Evolutionary conservation across 2,797 vertebrate genomes (phyloP), one percentile per base, ranked within the genome.

Genomic region (Artibeus jamaicensis): DNA sequence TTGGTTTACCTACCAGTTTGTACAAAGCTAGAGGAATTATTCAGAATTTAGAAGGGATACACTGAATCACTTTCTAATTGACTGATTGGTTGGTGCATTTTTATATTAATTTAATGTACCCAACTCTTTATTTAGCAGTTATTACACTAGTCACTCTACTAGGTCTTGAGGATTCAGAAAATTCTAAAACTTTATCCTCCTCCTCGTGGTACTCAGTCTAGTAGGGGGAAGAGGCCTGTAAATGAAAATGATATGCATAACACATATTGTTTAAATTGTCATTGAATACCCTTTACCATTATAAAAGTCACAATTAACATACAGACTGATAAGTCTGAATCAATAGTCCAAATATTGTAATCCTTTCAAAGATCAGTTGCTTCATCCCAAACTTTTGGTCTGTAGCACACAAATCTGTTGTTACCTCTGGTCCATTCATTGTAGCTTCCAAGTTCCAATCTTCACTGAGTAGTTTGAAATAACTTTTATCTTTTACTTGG

Each of bases 401-500:
- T 29, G 2, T 59, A 29, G n/a, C 18, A 37, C 42, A 53, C 9
- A 86, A 81, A 83, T 2, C 16, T 85, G 2, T 73, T 37, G n/a
- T 77, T 92, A 46, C 11, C 8, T 95, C 77, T 96, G 65, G 4
- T 59, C 42, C 15, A 55, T 57, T 77, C 29, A 59, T 18, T 82
- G 48, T 22, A 81, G 44, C 59, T 95, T 90, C 55, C 26, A 53
- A 65, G 91, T 37, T 55, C 46, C 7, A 88, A 18, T 1, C 32
- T 62, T 79, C 37, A 88, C 71, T 74, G 21, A 94, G 22, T 18
- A 70, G 5, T 93, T 34, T 95, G 29, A 97, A 88, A 92, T 91
- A 22, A 92, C 59, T 94, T 93, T 68, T 68, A 88, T 92, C 82
- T 53, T 77, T 92, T 29, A 57, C 1, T 53, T 92, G 55, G 26